phyloP scores from a whole-genome alignment of 2,888 invertebrate species.

The Macrosiphum euphorbiae region DNA sequence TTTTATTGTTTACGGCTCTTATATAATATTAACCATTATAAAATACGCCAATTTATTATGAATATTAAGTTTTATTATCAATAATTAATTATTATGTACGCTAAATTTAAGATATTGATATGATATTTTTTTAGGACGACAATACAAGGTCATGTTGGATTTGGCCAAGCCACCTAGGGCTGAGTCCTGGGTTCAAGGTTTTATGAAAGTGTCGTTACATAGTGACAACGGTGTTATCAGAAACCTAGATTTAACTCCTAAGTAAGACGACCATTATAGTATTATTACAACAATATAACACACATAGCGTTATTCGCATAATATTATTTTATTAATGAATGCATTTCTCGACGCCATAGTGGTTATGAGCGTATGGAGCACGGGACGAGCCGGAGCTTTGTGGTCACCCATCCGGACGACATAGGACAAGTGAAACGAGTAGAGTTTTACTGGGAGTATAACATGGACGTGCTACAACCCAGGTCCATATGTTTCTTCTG shows the following conservation, averaged over 20 bases:
- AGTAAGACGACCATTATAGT: constrained; percentile 71
- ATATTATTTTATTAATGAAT: background rate
- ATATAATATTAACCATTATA: background rate
- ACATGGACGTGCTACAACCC: constrained; percentile 86
- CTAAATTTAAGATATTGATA: background rate
- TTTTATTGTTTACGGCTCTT: background rate
- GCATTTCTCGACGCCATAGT: constrained; percentile 68
- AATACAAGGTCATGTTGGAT: constrained; percentile 83
- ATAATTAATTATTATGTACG: background rate
- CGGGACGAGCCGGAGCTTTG: constrained; percentile 81
- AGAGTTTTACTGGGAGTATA: constrained; percentile 86
- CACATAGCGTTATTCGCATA: background rate
- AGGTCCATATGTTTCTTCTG: constrained; percentile 84
- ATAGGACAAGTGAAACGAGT: constrained; percentile 74
- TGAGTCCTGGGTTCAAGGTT: constrained; percentile 87
- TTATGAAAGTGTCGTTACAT: constrained; percentile 82
- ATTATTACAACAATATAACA: background rate
- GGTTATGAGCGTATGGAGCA: constrained; percentile 79
- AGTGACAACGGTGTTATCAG: constrained; percentile 82
- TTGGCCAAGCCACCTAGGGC: constrained; percentile 83
- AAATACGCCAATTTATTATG: background rate
- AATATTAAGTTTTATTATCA: background rate
- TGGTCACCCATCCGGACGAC: constrained; percentile 81
- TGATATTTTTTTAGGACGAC: constrained; percentile 76
- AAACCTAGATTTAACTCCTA: constrained; percentile 83